These are phyloP conservation scores for Trachops cirrhosus DNA, from an alignment of 2,797 vertebrate species.

Conservation along the genomic window DNA sequence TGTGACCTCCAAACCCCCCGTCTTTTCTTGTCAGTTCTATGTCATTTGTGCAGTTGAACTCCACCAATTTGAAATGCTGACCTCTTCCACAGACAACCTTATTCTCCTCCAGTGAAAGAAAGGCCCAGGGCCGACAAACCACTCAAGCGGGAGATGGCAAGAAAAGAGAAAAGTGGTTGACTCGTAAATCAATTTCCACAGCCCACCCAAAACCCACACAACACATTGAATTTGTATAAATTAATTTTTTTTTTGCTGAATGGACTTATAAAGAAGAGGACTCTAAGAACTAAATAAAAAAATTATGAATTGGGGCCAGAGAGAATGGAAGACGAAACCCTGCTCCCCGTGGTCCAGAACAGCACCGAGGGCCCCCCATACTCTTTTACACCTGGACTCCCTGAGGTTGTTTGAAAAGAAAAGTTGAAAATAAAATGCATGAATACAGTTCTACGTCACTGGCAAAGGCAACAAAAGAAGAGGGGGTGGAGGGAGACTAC, in stretches of 20 bases:
- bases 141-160: conserved; percentile 88
- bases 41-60: conserved; percentile 91
- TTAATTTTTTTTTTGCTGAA: conserved; percentile 26
- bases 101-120: conserved; percentile 88
- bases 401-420: conserved; percentile 48
- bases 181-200: conserved; percentile 90
- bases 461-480: conserved; percentile 51
- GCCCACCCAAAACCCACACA: conserved; percentile 87
- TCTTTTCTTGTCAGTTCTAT: conserved; percentile 90
- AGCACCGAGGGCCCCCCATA: neutral
- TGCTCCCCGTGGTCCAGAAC: neutral
- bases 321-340: conserved; percentile 55
- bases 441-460: conserved; percentile 58
- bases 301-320: conserved; percentile 59
- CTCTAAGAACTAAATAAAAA: conserved; percentile 64
- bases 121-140: conserved; percentile 85
- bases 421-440: conserved; percentile 49
- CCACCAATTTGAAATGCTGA: conserved; percentile 89
- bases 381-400: conserved; percentile 66
- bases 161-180: conserved; percentile 89
- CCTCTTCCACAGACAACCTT: conserved; percentile 88
- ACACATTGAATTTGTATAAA: conserved; percentile 74
- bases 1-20: conserved; percentile 87
- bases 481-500: neutral
- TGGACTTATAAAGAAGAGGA: conserved; percentile 65